A percentile compares a stretch with the other conserved stretches of the same genome.
Conservation (phyloP, 2,113 vertebrate species). For the Megaleporinus macrocephalus region DNA sequence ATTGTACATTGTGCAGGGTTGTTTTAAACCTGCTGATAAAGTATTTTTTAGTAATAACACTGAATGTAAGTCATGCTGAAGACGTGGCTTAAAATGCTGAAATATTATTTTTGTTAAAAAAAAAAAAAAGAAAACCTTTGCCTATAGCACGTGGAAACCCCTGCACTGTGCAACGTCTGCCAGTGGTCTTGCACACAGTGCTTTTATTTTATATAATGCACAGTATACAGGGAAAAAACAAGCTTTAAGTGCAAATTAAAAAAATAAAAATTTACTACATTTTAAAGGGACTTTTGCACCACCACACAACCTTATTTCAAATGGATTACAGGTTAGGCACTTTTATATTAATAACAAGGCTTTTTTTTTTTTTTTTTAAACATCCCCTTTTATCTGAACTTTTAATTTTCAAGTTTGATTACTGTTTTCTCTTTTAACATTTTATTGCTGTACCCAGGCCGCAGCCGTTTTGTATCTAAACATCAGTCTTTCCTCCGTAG, state of each 20-base stretch:
- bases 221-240: conserved; percentile 78
- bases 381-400: not conserved
- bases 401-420: not conserved
- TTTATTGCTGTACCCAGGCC: conserved; percentile 13
- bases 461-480: conserved; percentile 28
- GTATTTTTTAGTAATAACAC: conserved; percentile 98
- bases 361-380: not conserved
- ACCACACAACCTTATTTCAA: too few species aligned
- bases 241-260: conserved; percentile 65
- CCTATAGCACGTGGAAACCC: conserved; percentile 71
- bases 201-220: conserved; percentile 76
- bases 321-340: not conserved
- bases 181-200: conserved; percentile 79
- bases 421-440: too few species aligned
- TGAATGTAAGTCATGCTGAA: conserved; percentile 89
- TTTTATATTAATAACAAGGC: not conserved
- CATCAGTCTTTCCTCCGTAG: conserved; percentile 73
- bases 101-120: conserved; percentile 80
- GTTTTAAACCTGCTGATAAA: conserved; percentile 85
- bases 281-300: conserved; percentile 63
- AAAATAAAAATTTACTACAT: conserved; percentile 46
- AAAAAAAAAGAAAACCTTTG: conserved; percentile 62
- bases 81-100: conserved; percentile 82
- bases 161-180: conserved; percentile 78
- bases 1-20: conserved; percentile 90